A percentile compares a stretch with the other conserved stretches of the same genome.
These are phyloP conservation scores for Diphyllodes magnificus DNA, from an alignment of 2,113 vertebrate genomes.

Conservation along the genomic window DNA sequence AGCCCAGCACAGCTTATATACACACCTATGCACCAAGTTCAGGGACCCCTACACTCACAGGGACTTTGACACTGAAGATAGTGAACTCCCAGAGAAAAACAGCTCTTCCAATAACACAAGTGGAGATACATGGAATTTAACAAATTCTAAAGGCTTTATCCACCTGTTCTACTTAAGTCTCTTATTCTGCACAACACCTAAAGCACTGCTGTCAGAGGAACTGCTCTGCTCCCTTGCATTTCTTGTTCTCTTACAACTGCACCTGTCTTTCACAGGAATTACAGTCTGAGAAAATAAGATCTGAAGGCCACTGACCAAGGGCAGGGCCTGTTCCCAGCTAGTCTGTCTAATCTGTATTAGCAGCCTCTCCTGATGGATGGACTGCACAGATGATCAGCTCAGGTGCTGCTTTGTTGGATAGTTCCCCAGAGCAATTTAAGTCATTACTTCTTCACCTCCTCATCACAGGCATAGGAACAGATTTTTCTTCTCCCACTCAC, in stretches of 20 bases:
- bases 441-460: background rate
- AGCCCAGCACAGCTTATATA: background rate
- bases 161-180: background rate
- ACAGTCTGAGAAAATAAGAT: background rate
- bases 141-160: background rate
- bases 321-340: background rate
- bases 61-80: background rate
- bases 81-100: background rate
- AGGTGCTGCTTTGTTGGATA: background rate
- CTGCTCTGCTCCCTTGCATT: background rate
- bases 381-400: background rate
- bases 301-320: background rate
- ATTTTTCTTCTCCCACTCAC: background rate
- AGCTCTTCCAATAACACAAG: background rate
- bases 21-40: background rate
- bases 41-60: background rate
- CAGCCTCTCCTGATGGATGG: background rate
- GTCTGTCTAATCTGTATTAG: background rate
- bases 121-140: background rate
- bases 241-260: background rate
- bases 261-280: background rate
- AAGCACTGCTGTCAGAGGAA: background rate
- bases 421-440: slow-evolving; percentile 22
- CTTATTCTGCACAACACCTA: background rate
- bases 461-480: background rate